Percentiles rank a stretch among this genome's conserved stretches.
Conservation (phyloP, 2,113 vertebrate species). For the Collichthys lucidus region DNA sequence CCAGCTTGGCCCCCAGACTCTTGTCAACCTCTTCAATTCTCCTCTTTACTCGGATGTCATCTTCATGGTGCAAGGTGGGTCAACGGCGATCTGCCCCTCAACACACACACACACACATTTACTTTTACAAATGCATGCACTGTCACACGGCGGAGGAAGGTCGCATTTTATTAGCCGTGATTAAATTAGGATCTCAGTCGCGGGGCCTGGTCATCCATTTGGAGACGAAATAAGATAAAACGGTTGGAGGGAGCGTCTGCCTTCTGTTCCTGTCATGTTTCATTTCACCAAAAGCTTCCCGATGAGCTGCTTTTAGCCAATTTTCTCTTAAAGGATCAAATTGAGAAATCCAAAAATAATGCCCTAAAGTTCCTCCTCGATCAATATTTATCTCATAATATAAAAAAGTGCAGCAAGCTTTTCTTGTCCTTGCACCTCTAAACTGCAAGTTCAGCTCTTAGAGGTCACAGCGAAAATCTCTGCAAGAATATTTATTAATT, state of each 20-base stretch:
- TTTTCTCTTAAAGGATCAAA: constrained; percentile 47
- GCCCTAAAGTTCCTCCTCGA: constrained; percentile 19
- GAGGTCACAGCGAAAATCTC: constrained; percentile 22
- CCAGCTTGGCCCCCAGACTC: constrained; percentile 86
- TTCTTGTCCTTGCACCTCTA: constrained; percentile 12
- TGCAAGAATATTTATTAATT: background rate
- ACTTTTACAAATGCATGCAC: constrained; percentile 29
- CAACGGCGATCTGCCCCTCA: background rate
- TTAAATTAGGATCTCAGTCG: constrained; percentile 44
- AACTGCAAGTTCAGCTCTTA: constrained; percentile 6
- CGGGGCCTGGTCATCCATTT: constrained; percentile 32
- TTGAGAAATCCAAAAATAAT: constrained; percentile 33
- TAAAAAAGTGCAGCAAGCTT: constrained; percentile 24
- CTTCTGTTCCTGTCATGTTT: constrained; percentile 35
- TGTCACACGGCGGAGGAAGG: constrained; percentile 45
- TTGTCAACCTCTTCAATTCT: constrained; percentile 95
- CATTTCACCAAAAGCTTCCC: constrained; percentile 29
- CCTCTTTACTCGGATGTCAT: constrained; percentile 95
- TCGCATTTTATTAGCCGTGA: constrained; percentile 54
- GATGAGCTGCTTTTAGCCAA: constrained; percentile 26
- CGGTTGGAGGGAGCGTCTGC: background rate
- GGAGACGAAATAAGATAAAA: constrained; percentile 54
- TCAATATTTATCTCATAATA: constrained; percentile 47
- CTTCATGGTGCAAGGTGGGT: constrained; percentile 97
- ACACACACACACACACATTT: background rate